Conservation (phyloP, 2,797 vertebrate species). For the Trachurus trachurus region DNA sequence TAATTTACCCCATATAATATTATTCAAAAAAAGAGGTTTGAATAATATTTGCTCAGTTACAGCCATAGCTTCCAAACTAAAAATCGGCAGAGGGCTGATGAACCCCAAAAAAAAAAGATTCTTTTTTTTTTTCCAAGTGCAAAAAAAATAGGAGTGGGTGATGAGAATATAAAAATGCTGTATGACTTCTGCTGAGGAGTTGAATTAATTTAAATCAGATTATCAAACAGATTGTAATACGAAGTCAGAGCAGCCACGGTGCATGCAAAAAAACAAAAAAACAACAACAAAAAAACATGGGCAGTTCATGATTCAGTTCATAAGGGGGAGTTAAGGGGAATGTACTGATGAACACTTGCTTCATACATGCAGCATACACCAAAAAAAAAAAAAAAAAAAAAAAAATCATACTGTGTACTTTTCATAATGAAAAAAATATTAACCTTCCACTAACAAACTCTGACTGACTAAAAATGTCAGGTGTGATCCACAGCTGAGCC, state of each 20-base stretch:
- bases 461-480: not conserved
- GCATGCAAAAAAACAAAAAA: conserved; percentile 11
- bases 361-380: conserved; percentile 38
- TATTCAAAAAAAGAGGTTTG: conserved; percentile 13
- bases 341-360: conserved; percentile 27
- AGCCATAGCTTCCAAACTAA: conserved; percentile 5
- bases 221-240: conserved; percentile 2
- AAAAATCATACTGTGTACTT: not conserved
- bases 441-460: not conserved
- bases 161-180: conserved; percentile 3
- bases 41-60: conserved; percentile 1
- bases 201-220: not conserved
- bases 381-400: not conserved
- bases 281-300: not conserved
- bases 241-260: conserved; percentile 42
- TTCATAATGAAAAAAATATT: not conserved
- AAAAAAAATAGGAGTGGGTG: not conserved
- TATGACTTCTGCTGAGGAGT: conserved; percentile 4
- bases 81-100: not conserved
- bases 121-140: too few relatives aligned
- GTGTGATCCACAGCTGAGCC: not conserved
- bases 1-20: not conserved
- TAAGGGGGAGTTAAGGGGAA: conserved; percentile 24
- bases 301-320: conserved; percentile 20
- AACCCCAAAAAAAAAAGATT: not conserved